Evolutionary conservation across 1,140 invertebrate genomes (phyloP).

Genomic region (Metopolophium dirhodum): DNA sequence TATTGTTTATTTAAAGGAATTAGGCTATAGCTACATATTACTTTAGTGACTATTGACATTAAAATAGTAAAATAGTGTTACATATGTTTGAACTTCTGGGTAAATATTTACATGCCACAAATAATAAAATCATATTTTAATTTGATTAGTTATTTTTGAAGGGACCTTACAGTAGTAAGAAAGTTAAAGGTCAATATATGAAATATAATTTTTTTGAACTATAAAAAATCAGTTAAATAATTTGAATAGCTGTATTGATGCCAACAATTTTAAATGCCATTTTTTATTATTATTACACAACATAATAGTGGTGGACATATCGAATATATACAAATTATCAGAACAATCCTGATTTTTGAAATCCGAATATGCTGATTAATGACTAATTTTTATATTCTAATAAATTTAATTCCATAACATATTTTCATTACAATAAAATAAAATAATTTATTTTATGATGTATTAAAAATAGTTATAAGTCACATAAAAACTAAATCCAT

Average conservation of each 20-base stretch:
- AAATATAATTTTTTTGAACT: neutral
- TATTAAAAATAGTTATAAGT: too few species aligned
- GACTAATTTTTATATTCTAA: too few species aligned
- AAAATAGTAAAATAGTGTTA: neutral
- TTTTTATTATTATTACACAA: neutral
- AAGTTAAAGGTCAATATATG: conserved; percentile 20
- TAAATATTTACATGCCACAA: neutral
- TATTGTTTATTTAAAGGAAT: conserved; percentile 42
- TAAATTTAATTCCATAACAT: too few species aligned
- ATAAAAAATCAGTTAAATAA: neutral
- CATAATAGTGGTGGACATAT: too few species aligned
- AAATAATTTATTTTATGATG: too few species aligned
- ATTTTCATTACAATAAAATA: too few species aligned
- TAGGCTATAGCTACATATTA: conserved; percentile 1
- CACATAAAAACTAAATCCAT: too few species aligned
- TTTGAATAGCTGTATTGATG: neutral
- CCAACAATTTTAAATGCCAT: conserved; percentile 34
- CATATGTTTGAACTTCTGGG: neutral
- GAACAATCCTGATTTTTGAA: too few species aligned
- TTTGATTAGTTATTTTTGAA: neutral
- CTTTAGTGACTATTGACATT: conserved; percentile 18
- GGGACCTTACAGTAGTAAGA: neutral
- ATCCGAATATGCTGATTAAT: too few species aligned
- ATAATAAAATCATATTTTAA: neutral
- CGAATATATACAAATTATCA: neutral